phyloP scores from a whole-genome alignment of 2,797 vertebrate genomes.

The Carcharodon carcharias region DNA sequence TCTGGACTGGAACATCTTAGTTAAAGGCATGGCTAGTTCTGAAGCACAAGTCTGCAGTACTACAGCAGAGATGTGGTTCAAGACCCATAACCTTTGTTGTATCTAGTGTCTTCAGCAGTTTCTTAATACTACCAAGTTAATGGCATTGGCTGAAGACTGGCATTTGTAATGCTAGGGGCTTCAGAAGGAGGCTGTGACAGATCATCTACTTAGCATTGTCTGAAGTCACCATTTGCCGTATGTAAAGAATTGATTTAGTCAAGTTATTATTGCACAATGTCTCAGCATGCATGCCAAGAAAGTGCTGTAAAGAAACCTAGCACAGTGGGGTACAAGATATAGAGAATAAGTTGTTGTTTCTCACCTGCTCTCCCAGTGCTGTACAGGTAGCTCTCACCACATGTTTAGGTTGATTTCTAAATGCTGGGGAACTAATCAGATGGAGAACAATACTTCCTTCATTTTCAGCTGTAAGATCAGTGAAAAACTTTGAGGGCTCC shows the following conservation, averaged over 20 bases:
- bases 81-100: too few relatives aligned
- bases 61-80: too few relatives aligned
- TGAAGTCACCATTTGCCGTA: neutral
- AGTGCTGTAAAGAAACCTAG: neutral
- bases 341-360: constrained; percentile 27
- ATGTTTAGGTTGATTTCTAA: constrained; percentile 72
- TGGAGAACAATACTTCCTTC: constrained; percentile 55
- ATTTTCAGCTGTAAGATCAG: constrained; percentile 68
- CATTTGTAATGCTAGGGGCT: too few relatives aligned
- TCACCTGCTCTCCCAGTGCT: constrained; percentile 84
- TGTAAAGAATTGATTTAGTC: neutral
- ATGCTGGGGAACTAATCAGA: constrained; percentile 56
- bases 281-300: neutral
- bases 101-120: too few relatives aligned
- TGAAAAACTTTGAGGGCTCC: constrained; percentile 89
- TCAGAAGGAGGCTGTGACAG: too few relatives aligned
- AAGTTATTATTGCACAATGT: neutral
- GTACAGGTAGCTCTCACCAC: constrained; percentile 73
- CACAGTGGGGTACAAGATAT: neutral
- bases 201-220: too few relatives aligned
- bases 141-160: too few relatives aligned
- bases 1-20: too few relatives aligned
- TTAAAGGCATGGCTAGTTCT: too few relatives aligned
- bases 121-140: too few relatives aligned
- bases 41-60: too few relatives aligned